Conservation (phyloP, 2,113 vertebrate genomes). For the Bubo scandiacus region DNA sequence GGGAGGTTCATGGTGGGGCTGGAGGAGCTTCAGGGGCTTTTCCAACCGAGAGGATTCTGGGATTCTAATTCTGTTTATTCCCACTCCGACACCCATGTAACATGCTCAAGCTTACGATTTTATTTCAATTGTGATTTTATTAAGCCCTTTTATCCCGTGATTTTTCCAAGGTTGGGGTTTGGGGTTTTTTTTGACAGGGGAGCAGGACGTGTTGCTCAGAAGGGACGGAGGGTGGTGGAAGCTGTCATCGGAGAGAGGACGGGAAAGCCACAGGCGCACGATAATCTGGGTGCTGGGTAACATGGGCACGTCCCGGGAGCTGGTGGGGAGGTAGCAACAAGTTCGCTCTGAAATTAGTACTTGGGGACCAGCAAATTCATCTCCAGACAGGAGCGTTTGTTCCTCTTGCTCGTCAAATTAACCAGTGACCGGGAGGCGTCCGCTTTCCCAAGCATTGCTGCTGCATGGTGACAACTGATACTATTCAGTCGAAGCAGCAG, state of each 20-base stretch:
- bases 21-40: too few relatives aligned
- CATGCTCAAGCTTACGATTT: rapidly evolving
- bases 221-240: not conserved
- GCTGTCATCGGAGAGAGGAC: not conserved
- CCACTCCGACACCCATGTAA: rapidly evolving
- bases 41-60: too few relatives aligned
- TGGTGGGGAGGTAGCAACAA: not conserved
- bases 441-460: not conserved
- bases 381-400: not conserved
- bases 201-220: not conserved
- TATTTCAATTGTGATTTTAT: not conserved
- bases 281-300: constrained; percentile 33
- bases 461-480: rapidly evolving
- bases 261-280: not conserved
- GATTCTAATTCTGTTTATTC: not conserved
- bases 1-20: too few relatives aligned
- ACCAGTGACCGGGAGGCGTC: rapidly evolving
- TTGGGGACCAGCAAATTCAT: not conserved
- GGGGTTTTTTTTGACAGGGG: not conserved
- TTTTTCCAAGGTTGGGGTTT: not conserved
- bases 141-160: rapidly evolving
- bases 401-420: not conserved
- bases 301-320: not conserved
- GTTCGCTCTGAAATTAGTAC: not conserved
- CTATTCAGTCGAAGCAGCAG: rapidly evolving